A percentile compares a stretch with the other conserved stretches of the same genome.
These are phyloP conservation scores for Philotrypesis tridentata DNA, from an alignment of 1,140 invertebrate species.

Conservation along the genomic window DNA sequence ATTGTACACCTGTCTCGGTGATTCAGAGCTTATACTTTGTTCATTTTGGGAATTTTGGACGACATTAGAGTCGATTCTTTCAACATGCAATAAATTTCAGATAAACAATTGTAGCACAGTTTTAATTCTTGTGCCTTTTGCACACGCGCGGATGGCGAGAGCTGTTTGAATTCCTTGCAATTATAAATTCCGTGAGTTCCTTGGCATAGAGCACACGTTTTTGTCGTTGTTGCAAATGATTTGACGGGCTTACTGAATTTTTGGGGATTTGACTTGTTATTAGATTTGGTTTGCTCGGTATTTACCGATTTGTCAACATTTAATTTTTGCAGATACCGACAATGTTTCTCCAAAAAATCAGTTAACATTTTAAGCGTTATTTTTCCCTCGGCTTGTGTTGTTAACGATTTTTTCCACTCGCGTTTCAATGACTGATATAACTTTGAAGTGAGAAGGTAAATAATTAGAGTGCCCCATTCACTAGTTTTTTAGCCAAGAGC, in stretches of 20 bases:
- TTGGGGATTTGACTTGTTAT: neutral
- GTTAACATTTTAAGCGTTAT: neutral
- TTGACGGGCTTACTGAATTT: neutral
- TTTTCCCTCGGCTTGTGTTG: neutral
- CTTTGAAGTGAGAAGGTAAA: slow-evolving; percentile 50
- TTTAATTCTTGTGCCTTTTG: neutral
- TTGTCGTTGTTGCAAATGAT: neutral
- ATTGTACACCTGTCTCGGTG: slow-evolving; percentile 24
- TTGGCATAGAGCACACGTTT: neutral
- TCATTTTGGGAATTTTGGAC: too few species aligned
- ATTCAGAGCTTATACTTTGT: too few species aligned
- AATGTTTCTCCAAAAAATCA: slow-evolving; percentile 25
- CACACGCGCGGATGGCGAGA: neutral
- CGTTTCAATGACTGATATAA: slow-evolving; percentile 39
- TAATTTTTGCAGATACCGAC: slow-evolving; percentile 14
- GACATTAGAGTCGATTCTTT: neutral
- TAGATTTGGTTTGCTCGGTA: slow-evolving; percentile 1
- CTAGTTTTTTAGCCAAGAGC: slow-evolving; percentile 46
- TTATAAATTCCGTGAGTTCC: neutral
- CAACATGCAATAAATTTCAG: neutral
- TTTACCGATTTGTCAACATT: neutral
- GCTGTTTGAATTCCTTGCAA: neutral
- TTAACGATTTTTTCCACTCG: slow-evolving; percentile 44
- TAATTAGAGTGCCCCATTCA: slow-evolving; percentile 52
- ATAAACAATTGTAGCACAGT: neutral